A percentile compares a stretch with the other conserved stretches of the same genome.
Evolutionary conservation across 2,888 invertebrate genomes (phyloP).

Genomic region (Byasa hedistus): DNA sequence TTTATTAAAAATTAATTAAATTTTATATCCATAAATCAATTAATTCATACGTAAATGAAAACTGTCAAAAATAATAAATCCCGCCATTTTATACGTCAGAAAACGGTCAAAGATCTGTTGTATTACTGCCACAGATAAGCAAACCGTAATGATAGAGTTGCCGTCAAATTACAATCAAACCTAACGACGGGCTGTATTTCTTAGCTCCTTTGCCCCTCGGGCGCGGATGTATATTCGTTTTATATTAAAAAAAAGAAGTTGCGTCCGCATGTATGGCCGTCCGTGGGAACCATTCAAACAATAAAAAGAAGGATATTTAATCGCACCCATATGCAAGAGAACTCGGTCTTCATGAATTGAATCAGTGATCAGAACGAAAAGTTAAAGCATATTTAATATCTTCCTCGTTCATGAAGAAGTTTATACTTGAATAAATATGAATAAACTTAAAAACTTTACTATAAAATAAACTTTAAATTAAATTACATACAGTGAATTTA

Average conservation of each 20-base stretch:
- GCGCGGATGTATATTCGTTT: slow-evolving; percentile 60
- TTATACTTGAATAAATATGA: too few species aligned
- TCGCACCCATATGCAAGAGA: slow-evolving; percentile 33
- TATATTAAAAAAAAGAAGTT: slow-evolving; percentile 49
- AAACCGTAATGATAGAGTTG: slow-evolving; percentile 65
- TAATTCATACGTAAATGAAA: slow-evolving; percentile 9
- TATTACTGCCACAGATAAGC: slow-evolving; percentile 54
- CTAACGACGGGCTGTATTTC: slow-evolving; percentile 56
- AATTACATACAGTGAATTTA: too few species aligned
- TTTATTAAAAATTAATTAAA: too few species aligned
- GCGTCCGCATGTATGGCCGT: slow-evolving; percentile 61
- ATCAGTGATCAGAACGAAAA: too few species aligned
- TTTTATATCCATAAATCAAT: background rate
- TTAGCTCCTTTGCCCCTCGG: slow-evolving; percentile 61
- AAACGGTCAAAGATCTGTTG: slow-evolving; percentile 60
- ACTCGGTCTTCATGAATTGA: slow-evolving; percentile 4
- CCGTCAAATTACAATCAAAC: slow-evolving; percentile 70
- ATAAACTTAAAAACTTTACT: too few species aligned
- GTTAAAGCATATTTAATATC: too few species aligned
- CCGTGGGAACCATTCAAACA: slow-evolving; percentile 68
- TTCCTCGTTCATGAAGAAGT: too few species aligned
- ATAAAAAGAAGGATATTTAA: slow-evolving; percentile 59
- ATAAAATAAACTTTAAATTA: too few species aligned
- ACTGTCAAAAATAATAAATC: slow-evolving; percentile 56
- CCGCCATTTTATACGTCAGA: slow-evolving; percentile 65